A percentile compares a stretch with the other conserved stretches of the same genome.
Conservation (phyloP, 2,113 vertebrate genomes). For the Dipodomys ordii region DNA sequence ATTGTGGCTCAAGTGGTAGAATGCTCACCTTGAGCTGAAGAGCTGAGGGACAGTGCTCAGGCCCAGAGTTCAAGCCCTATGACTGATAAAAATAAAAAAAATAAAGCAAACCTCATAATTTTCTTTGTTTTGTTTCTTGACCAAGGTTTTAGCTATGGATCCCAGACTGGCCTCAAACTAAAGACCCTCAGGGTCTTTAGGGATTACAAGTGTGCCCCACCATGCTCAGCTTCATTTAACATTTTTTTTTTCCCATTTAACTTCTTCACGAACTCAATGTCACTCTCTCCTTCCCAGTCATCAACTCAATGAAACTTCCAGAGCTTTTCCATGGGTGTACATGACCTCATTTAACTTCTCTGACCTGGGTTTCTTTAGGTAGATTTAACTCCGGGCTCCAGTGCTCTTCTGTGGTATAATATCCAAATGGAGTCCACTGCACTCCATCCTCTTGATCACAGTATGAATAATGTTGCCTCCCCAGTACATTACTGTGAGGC, state of each 20-base stretch:
- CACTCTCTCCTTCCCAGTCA: not conserved
- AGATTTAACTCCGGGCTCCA: not conserved
- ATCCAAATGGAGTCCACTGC: not conserved
- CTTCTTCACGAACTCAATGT: not conserved
- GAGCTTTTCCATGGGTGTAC: not conserved
- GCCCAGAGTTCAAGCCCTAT: too few species aligned
- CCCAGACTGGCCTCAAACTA: too few species aligned
- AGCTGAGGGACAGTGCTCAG: too few species aligned
- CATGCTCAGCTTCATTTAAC: too few species aligned
- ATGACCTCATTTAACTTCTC: not conserved
- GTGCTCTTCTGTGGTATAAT: not conserved
- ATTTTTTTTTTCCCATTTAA: too few species aligned
- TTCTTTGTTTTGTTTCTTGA: slow-evolving; percentile 76
- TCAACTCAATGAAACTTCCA: not conserved
- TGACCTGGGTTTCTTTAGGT: not conserved
- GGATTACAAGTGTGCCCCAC: too few species aligned
- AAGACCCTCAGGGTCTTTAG: too few species aligned
- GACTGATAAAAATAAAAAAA: slow-evolving; percentile 19
- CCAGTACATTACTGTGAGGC: not conserved
- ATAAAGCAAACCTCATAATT: slow-evolving; percentile 92
- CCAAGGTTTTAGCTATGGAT: too few species aligned
- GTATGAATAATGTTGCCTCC: too few species aligned
- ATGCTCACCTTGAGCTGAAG: too few species aligned
- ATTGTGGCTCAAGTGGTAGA: too few species aligned
- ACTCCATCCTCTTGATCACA: not conserved